phyloP scores from a whole-genome alignment of 2,888 invertebrate genomes.

The Cryptus viduatorius region DNA sequence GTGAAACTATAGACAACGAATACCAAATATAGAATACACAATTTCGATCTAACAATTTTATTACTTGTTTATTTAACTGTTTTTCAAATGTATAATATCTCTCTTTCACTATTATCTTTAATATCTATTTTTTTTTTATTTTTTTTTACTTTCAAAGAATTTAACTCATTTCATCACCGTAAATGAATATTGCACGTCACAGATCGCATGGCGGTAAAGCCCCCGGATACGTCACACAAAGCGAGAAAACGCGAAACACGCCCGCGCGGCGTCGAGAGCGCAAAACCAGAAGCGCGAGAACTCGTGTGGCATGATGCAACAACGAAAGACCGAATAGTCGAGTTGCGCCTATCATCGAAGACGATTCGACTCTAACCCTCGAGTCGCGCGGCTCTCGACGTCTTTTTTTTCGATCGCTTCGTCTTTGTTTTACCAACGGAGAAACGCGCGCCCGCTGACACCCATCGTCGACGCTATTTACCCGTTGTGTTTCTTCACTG shows the following conservation, averaged over 20 bases:
- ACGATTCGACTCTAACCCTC: slow-evolving; percentile 3
- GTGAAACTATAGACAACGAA: neutral
- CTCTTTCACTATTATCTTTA: too few species aligned
- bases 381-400: slow-evolving; percentile 12
- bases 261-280: slow-evolving; percentile 44
- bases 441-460: neutral
- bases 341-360: slow-evolving; percentile 33
- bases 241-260: slow-evolving; percentile 46
- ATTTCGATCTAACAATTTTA: too few species aligned
- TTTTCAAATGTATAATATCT: too few species aligned
- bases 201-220: neutral
- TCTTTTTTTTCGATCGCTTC: slow-evolving; percentile 30
- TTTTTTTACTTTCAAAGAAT: neutral
- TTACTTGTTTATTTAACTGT: neutral
- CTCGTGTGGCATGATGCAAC: slow-evolving; percentile 67
- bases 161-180: neutral
- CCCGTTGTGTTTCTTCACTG: slow-evolving; percentile 50
- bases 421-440: neutral
- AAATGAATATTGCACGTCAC: neutral
- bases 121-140: neutral
- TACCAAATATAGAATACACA: neutral
- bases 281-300: slow-evolving; percentile 68
- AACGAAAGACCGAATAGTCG: slow-evolving; percentile 51
- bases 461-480: neutral
- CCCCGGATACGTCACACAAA: neutral